Conservation (phyloP, 2,888 invertebrate species). For the Vesta saturnalis region DNA sequence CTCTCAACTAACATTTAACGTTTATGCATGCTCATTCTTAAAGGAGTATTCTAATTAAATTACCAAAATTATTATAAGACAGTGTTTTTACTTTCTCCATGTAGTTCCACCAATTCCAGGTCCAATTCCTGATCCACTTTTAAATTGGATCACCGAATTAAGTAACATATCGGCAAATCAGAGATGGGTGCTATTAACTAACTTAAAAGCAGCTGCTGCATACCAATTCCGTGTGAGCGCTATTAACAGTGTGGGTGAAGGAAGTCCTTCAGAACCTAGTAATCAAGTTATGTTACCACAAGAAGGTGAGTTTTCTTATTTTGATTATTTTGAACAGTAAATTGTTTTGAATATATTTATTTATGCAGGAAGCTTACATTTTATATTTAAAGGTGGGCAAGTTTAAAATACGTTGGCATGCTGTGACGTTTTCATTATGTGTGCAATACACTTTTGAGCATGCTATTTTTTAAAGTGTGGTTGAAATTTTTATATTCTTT, state of each 20-base stretch:
- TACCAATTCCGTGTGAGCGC: conserved; percentile 98
- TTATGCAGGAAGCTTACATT: conserved; percentile 60
- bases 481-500: conserved; percentile 4
- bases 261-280: conserved; percentile 89
- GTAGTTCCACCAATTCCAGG: conserved; percentile 71
- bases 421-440: conserved; percentile 16
- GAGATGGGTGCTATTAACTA: conserved; percentile 82
- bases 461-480: neutral
- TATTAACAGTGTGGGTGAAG: conserved; percentile 95
- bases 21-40: conserved; percentile 35
- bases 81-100: conserved; percentile 42
- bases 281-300: conserved; percentile 93
- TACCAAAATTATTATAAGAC: conserved; percentile 17
- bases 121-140: conserved; percentile 83
- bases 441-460: neutral
- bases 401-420: conserved; percentile 18
- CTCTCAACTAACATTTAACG: neutral
- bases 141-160: conserved; percentile 90
- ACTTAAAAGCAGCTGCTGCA: conserved; percentile 91
- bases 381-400: conserved; percentile 60
- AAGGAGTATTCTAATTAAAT: neutral
- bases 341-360: conserved; percentile 56
- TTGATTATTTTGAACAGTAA: conserved; percentile 47
- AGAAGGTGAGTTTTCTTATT: conserved; percentile 77
- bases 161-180: conserved; percentile 84